Evolutionary conservation across 2,113 vertebrate species (phyloP).

Genomic region (Clarias magur): DNA sequence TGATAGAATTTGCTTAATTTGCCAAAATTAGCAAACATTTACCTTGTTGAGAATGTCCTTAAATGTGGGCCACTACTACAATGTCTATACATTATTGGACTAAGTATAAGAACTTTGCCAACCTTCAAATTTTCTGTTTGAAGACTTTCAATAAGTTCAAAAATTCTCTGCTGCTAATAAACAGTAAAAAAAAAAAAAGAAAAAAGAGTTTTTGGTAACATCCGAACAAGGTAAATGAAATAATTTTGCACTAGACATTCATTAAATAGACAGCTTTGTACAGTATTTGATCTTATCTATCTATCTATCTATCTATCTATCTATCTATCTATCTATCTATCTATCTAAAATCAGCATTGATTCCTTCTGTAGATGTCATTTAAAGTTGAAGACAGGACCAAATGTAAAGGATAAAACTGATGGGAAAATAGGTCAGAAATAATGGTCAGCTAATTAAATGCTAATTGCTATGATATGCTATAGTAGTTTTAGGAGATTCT

Average conservation of each 20-base stretch:
- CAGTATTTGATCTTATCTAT: neutral
- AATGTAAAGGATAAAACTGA: neutral
- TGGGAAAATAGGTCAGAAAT: neutral
- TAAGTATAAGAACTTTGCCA: no score
- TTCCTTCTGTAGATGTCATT: neutral
- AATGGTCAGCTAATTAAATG: neutral
- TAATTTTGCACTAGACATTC: neutral
- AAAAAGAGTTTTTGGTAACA: neutral
- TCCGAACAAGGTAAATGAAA: neutral
- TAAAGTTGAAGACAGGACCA: neutral
- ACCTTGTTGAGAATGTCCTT: neutral
- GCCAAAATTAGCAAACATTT: neutral
- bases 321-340: neutral
- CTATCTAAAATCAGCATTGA: neutral
- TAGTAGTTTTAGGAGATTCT: neutral
- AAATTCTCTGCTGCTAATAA: no score
- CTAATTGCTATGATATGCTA: neutral
- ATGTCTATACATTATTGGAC: no score
- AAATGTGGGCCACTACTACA: no score
- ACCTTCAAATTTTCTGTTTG: no score
- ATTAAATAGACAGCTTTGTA: neutral
- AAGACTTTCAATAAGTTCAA: no score
- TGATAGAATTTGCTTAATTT: neutral
- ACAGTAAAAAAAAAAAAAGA: neutral
- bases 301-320: neutral